Evolutionary conservation across 2,888 invertebrate species (phyloP), one percentile per base, ranked within the genome.

Genomic region (Pristionchus japonicus): DNA sequence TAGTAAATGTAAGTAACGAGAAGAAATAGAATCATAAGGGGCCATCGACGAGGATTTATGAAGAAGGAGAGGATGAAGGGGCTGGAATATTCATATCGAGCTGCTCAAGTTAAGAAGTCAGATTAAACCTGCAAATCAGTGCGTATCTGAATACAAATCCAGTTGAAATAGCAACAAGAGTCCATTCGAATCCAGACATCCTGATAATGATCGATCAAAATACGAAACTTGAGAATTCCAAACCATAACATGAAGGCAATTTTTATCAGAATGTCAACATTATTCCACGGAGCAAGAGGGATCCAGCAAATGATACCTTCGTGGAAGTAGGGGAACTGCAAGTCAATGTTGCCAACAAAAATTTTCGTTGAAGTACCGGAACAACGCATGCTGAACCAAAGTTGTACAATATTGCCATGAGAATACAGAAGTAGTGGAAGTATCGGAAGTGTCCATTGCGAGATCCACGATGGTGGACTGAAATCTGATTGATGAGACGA

Each of bases 91-190:
- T n/a, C n/a, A 67, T 67, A 7, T 67, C 23, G 11, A 67, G 23
- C 23, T n/a, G 6, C n/a, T 67, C n/a, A n/a, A 67, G 17, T 7
- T 67, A 31, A 20, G 67, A 67, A n/a, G 3, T 31, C 17, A 7
- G 67, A 31, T 67, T 67, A 31, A 7, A 70, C 70, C 40, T 70
- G 70, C 70, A 70, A 70, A 70, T 34, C 6, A 70, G 70, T 34
- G 70, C 34, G 20, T 70, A 70, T 70, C 70, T n/a, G 70, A 70
- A 70, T 70, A 70, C 70, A 40, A 70, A 70, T 70, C 70, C 70
- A 40, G 40, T 34, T 11, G 70, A 20, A n/a, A 70, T 34, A 34
- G 70, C 70, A 40, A 70, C 23, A 2, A 70, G 40, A 70, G 70
- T 70, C 70, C 70, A 70, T 70, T 70, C 37, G n/a, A 70, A 70